Evolutionary conservation across 1,140 invertebrate genomes (phyloP).

Genomic region (Drosophila melanica): DNA sequence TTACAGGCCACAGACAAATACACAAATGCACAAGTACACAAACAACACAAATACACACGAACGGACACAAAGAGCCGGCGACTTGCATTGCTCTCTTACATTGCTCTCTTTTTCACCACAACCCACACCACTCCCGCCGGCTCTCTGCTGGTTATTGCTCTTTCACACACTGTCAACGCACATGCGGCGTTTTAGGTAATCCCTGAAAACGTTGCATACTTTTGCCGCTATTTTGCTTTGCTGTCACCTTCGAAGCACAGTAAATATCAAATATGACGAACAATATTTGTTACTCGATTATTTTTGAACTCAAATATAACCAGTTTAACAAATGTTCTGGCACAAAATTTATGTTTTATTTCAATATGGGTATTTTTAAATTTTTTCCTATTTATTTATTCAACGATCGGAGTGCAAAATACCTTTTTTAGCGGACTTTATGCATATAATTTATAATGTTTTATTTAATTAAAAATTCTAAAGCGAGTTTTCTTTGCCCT

Average conservation of each 20-base stretch:
- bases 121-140: no score
- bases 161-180: slow-evolving; percentile 24
- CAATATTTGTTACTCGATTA: not conserved
- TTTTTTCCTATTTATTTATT: no score
- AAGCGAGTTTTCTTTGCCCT: not conserved
- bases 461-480: not conserved
- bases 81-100: not conserved
- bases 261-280: slow-evolving; percentile 16
- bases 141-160: slow-evolving; percentile 1
- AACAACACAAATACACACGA: slow-evolving; percentile 14
- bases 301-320: not conserved
- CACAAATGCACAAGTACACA: slow-evolving; percentile 10
- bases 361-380: no score
- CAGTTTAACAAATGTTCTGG: no score
- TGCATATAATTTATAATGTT: not conserved
- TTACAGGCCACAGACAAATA: slow-evolving; percentile 60
- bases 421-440: no score
- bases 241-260: slow-evolving; percentile 49
- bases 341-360: no score
- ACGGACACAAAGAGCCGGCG: slow-evolving; percentile 3
- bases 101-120: not conserved
- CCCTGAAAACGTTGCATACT: slow-evolving; percentile 47
- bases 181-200: slow-evolving; percentile 29
- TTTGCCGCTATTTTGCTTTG: slow-evolving; percentile 71
- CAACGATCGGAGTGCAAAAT: no score